Base-by-base conservation (phyloP, 1,140 invertebrate species). In the Venturia canescens region DNA sequence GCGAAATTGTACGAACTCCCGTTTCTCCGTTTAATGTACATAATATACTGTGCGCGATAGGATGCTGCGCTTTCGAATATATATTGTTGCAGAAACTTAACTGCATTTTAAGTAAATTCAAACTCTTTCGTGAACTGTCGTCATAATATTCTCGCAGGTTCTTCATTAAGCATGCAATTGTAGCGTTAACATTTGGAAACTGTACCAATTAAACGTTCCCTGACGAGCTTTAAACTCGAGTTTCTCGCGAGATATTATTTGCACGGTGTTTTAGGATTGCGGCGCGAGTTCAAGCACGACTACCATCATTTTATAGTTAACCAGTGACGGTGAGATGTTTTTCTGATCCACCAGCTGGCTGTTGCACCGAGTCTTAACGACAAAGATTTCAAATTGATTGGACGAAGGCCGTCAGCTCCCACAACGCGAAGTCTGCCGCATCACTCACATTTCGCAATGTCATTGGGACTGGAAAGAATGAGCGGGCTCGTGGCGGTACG, bases 371-470 rank as follows among this genome's bases (percentile, higher is more conserved):
- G 80, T 82, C 80, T 82, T 82, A 83, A 80, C 80, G 82, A 80
- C 78, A 71, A 84, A 85, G 80, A 84, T 84, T 83, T 75, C 67
- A 66, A 79, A 76, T 29, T 81, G 84, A 86, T 86, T 81, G 79
- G 79, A 80, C 57, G 72, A 60, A 60, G 72, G n/a, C 60, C 71
- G 71, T 76, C 27, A 69, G 69, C 82, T 79, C 78, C 69, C 78
- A 75, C 72, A 27, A 71, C 69, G 34, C 60, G 72, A 69, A 63
- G 38, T 31, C 63, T 66, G 27, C 27, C 27, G 60, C 78, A 80
- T 82, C 81, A 82, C 81, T 60, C 84, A 84, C 83, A 86, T 85
- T 84, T 67, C 72, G 82, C 74, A 78, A 74, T 81, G 85, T 86
- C 85, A 86, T 72, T 81, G 84, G 78, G 79, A 80, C 83, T 77